Evolutionary conservation across 1,140 invertebrate genomes (phyloP).

Genomic region (Bombus breviceps): DNA sequence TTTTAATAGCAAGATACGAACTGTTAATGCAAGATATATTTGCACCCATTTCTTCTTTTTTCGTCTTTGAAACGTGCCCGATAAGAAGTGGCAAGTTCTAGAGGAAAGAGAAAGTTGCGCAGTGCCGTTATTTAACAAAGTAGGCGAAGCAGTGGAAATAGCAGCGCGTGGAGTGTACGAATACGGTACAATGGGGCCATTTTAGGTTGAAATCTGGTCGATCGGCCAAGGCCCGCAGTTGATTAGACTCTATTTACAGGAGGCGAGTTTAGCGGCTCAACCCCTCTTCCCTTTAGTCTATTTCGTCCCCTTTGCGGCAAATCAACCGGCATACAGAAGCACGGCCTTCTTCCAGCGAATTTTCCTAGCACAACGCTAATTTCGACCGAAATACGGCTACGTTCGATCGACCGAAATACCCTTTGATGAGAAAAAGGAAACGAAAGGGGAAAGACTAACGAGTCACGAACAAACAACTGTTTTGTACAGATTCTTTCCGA

Average conservation of each 20-base stretch:
- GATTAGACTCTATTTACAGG: slow-evolving; percentile 83
- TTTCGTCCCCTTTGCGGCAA: slow-evolving; percentile 81
- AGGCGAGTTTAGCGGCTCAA: slow-evolving; percentile 77
- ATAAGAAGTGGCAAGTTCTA: background rate
- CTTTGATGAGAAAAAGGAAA: background rate
- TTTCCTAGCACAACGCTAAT: slow-evolving; percentile 56
- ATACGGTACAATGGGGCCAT: slow-evolving; percentile 63
- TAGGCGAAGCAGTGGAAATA: slow-evolving; percentile 44
- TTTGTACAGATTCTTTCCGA: background rate
- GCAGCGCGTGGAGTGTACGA: slow-evolving; percentile 36
- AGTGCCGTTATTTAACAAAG: slow-evolving; percentile 49
- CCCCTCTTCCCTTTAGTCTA: slow-evolving; percentile 75
- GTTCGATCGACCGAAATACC: slow-evolving; percentile 10
- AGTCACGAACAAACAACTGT: background rate
- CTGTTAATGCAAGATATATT: too few relatives aligned
- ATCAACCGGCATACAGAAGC: slow-evolving; percentile 79
- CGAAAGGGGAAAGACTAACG: background rate
- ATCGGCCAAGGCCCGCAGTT: slow-evolving; percentile 80
- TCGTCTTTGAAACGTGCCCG: too few relatives aligned
- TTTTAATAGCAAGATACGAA: too few relatives aligned
- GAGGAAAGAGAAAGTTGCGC: slow-evolving; percentile 22
- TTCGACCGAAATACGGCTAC: slow-evolving; percentile 30
- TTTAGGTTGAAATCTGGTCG: slow-evolving; percentile 80
- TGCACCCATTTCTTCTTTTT: too few relatives aligned
- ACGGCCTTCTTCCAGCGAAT: slow-evolving; percentile 68